Percentiles rank a stretch among this genome's conserved stretches.
Evolutionary conservation across 2,797 vertebrate genomes (phyloP).

Genomic region (Gymnocypris eckloni): DNA sequence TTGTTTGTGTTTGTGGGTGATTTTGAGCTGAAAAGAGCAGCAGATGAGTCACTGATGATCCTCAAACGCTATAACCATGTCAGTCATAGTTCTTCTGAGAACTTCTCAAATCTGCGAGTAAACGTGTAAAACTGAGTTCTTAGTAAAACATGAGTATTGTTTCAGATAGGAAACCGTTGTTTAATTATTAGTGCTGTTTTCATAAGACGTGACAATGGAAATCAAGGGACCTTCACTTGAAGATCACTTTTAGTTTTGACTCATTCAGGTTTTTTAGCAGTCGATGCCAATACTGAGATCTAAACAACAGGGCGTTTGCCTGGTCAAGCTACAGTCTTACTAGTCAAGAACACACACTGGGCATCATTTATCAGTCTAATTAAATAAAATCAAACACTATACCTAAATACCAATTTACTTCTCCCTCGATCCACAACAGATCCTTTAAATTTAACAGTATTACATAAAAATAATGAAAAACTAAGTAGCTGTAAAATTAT

Average conservation of each 20-base stretch:
- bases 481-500: neutral
- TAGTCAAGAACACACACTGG: neutral
- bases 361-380: neutral
- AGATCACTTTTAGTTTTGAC: neutral
- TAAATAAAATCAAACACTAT: neutral
- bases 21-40: conserved; percentile 62
- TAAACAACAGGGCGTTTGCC: neutral
- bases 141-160: neutral
- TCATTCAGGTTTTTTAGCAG: neutral
- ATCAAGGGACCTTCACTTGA: neutral
- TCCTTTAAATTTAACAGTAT: neutral
- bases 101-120: conserved; percentile 10
- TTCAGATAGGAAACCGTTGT: neutral
- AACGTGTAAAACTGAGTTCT: neutral
- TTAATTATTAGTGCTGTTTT: neutral
- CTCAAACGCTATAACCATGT: conserved; percentile 68
- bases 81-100: conserved; percentile 70
- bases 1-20: conserved; percentile 53
- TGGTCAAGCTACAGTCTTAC: neutral
- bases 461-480: neutral
- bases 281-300: neutral
- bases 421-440: neutral
- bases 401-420: neutral
- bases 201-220: neutral
- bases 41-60: conserved; percentile 76